A percentile compares a stretch with the other conserved stretches of the same genome.
Evolutionary conservation across 2,113 vertebrate genomes (phyloP).

Genomic region (Petroica traversi): DNA sequence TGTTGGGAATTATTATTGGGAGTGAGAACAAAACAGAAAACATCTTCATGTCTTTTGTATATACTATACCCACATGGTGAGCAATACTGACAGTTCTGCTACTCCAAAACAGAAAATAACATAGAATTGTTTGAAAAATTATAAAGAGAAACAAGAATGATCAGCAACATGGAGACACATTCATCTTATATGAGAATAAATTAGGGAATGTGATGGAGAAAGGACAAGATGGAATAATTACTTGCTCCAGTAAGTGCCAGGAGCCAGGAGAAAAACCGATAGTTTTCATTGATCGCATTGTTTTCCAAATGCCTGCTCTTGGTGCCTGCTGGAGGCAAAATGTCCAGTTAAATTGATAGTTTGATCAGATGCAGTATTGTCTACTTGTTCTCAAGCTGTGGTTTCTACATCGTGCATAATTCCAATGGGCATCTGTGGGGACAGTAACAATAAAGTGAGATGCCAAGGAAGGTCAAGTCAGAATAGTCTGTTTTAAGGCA

Average conservation of each 20-base stretch:
- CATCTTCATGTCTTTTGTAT: neutral
- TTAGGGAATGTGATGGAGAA: neutral
- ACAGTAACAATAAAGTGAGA: neutral
- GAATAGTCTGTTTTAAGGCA: neutral
- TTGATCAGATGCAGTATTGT: neutral
- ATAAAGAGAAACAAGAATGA: neutral
- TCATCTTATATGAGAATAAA: neutral
- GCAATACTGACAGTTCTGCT: neutral
- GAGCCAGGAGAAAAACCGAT: neutral
- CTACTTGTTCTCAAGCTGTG: neutral
- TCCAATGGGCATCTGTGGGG: neutral
- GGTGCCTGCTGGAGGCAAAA: neutral
- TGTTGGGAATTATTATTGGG: neutral
- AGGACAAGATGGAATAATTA: neutral
- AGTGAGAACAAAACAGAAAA: neutral
- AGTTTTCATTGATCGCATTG: neutral
- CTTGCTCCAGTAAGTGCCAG: neutral
- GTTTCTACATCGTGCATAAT: neutral
- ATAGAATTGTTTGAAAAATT: neutral
- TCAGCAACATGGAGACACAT: neutral
- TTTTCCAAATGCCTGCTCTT: neutral
- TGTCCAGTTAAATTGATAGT: neutral
- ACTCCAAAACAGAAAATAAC: neutral
- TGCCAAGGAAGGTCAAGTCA: neutral
- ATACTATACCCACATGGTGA: neutral